Evolutionary conservation across 2,113 vertebrate species (phyloP).

Genomic region (Callionymus lyra): DNA sequence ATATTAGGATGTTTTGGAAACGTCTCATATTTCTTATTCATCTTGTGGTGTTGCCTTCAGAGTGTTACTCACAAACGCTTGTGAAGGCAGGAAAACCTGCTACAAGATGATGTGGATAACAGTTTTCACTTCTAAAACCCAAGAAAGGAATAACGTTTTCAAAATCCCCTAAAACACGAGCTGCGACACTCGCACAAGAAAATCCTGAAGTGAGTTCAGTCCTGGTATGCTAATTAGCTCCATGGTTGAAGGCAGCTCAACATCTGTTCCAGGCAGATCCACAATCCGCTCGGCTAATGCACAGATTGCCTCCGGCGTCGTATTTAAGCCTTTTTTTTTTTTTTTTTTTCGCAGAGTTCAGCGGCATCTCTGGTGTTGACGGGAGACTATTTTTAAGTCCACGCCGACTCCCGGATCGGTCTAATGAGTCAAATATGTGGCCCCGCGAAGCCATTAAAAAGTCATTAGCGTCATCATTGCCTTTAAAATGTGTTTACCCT

Average conservation of each 20-base stretch:
- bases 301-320: conserved; percentile 46
- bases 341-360: conserved; percentile 26
- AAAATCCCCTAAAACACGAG: no score
- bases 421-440: conserved; percentile 24
- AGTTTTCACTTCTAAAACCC: conserved; percentile 9
- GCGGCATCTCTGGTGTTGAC: conserved; percentile 36
- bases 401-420: conserved; percentile 22
- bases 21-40: no score
- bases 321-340: conserved; percentile 48
- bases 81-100: no score
- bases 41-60: no score
- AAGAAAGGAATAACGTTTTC: no score
- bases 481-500: no score
- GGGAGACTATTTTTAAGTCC: conserved; percentile 35
- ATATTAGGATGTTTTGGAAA: no score
- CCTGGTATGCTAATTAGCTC: conserved; percentile 33
- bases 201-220: conserved; percentile 38
- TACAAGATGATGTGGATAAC: no score
- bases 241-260: conserved; percentile 40
- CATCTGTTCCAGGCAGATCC: conserved; percentile 48
- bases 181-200: conserved; percentile 20
- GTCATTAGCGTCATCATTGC: no score
- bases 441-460: background rate
- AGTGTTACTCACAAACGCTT: no score
- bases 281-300: conserved; percentile 43